Percentiles rank a stretch among this genome's conserved stretches.
These are phyloP conservation scores for Rallus limicola DNA, from an alignment of 2,113 vertebrate genomes.

Conservation along the genomic window DNA sequence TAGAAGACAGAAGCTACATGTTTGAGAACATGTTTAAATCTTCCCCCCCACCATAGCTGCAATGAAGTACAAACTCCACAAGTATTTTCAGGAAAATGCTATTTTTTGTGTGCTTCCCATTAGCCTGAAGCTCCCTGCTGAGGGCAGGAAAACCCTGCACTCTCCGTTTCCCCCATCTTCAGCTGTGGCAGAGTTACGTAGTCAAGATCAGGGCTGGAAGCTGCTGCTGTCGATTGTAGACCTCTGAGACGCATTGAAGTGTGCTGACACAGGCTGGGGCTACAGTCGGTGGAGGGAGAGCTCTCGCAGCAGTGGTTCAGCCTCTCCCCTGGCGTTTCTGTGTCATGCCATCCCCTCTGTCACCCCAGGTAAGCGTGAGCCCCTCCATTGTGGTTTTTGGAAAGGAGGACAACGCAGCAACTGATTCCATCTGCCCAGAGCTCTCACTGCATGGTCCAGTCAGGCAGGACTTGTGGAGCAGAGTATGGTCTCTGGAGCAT, in stretches of 20 bases:
- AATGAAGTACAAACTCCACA: not conserved
- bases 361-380: not conserved
- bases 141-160: not conserved
- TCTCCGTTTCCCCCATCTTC: not conserved
- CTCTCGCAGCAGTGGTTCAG: not conserved
- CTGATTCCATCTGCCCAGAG: not conserved
- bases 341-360: not conserved
- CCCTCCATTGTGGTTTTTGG: not conserved
- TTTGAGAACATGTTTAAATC: not conserved
- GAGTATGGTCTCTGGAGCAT: not conserved
- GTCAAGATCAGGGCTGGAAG: not conserved
- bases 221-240: not conserved
- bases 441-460: not conserved
- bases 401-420: not conserved
- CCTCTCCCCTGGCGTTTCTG: fast-evolving
- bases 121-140: not conserved
- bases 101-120: not conserved
- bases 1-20: not conserved
- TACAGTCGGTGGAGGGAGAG: not conserved
- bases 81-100: not conserved
- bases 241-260: not conserved
- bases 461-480: not conserved
- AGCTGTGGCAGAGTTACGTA: not conserved
- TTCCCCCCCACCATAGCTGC: not conserved
- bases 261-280: not conserved